Conservation (phyloP, 2,797 vertebrate species). For the Eptatretus atami region DNA sequence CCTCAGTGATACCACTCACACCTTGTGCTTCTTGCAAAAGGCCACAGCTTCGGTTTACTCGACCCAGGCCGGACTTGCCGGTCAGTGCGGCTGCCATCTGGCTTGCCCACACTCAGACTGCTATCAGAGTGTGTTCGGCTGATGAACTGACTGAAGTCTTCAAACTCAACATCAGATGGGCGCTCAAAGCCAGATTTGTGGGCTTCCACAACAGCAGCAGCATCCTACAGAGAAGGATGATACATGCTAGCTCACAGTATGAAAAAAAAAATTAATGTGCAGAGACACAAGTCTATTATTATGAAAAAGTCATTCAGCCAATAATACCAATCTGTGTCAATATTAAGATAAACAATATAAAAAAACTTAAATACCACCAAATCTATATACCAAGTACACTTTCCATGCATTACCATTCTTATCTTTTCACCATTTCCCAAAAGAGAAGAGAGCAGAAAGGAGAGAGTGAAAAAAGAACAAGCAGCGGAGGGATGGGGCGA, state of each 20-base stretch:
- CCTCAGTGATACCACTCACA: constrained; percentile 15
- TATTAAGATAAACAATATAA: constrained; percentile 12
- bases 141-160: constrained; percentile 59
- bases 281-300: no score
- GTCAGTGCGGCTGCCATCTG: constrained; percentile 29
- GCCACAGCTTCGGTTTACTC: constrained; percentile 73
- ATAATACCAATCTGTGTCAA: not conserved
- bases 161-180: constrained; percentile 54
- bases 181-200: constrained; percentile 73
- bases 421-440: no score
- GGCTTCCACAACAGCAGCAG: constrained; percentile 47
- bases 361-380: constrained; percentile 11
- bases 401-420: no score
- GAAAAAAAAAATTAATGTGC: no score
- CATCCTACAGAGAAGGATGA: constrained; percentile 25
- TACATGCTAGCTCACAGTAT: no score
- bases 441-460: no score
- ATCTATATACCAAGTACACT: constrained; percentile 6
- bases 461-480: no score
- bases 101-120: constrained; percentile 21
- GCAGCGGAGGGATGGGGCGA: no score
- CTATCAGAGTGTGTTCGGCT: constrained; percentile 51
- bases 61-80: constrained; percentile 28
- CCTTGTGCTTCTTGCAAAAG: constrained; percentile 86
- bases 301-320: no score